phyloP scores from a whole-genome alignment of 2,888 invertebrate genomes.

The Ochlodes sylvanus region DNA sequence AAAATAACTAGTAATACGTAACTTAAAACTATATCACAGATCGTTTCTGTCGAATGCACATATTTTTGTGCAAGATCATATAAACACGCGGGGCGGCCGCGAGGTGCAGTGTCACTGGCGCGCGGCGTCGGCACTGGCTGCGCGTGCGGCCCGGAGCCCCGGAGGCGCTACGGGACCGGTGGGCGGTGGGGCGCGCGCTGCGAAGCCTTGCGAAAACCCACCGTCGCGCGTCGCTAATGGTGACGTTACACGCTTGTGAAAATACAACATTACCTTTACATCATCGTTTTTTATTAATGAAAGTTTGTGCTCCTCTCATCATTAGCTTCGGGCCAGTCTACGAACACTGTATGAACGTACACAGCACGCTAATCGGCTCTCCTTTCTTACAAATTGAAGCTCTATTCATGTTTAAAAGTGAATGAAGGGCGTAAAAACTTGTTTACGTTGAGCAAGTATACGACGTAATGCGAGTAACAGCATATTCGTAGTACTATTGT shows the following conservation, averaged over 20 bases:
- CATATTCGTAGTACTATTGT: too few species aligned
- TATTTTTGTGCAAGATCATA: conserved; percentile 56
- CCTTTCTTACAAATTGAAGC: too few species aligned
- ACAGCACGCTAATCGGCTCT: too few species aligned
- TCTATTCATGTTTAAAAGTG: not conserved
- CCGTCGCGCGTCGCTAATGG: conserved; percentile 46
- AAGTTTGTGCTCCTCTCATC: not conserved
- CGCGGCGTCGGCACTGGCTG: conserved; percentile 53
- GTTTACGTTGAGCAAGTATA: too few species aligned
- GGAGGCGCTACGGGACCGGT: conserved; percentile 64
- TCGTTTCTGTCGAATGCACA: conserved; percentile 73
- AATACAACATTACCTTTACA: conserved; percentile 9
- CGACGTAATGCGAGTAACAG: too few species aligned
- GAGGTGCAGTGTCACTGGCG: conserved; percentile 61
- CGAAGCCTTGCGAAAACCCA: conserved; percentile 80
- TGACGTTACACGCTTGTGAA: conserved; percentile 20
- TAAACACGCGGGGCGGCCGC: conserved; percentile 59
- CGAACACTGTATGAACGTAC: too few species aligned
- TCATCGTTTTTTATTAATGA: conserved; percentile 1
- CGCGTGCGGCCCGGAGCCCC: conserved; percentile 55
- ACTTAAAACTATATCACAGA: conserved; percentile 82
- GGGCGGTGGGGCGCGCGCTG: conserved; percentile 58
- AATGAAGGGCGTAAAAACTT: conserved; percentile 2
- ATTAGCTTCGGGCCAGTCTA: not conserved
- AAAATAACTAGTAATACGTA: conserved; percentile 49